A percentile compares a stretch with the other conserved stretches of the same genome.
Evolutionary conservation across 2,797 vertebrate genomes (phyloP).

Genomic region (Neosilurus hyrtlii): DNA sequence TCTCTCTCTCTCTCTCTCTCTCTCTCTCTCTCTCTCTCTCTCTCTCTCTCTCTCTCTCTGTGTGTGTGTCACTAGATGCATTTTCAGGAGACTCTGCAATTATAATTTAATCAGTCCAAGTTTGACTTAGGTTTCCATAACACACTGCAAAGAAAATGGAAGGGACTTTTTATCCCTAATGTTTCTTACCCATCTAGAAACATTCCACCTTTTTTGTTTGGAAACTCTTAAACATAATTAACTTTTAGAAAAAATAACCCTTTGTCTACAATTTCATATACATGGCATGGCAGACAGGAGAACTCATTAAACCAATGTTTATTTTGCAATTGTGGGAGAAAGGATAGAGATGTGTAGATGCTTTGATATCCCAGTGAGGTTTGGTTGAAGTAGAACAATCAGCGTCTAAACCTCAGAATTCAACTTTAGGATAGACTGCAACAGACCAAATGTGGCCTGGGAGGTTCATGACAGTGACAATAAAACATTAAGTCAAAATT

Average conservation of each 20-base stretch:
- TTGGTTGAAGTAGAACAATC: conserved; percentile 48
- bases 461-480: conserved; percentile 42
- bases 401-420: conserved; percentile 50
- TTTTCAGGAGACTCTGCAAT: conserved; percentile 10
- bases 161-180: background rate
- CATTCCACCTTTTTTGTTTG: background rate
- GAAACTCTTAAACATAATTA: background rate
- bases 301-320: conserved; percentile 1
- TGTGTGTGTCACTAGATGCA: conserved; percentile 11
- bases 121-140: background rate
- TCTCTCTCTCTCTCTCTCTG: no score
- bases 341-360: conserved; percentile 36
- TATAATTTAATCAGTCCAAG: conserved; percentile 11
- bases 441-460: conserved; percentile 46
- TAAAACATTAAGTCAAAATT: conserved; percentile 34
- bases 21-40: no score
- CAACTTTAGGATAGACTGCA: conserved; percentile 23
- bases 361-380: conserved; percentile 44
- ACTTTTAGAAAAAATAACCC: background rate
- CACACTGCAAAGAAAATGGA: background rate
- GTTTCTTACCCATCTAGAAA: background rate
- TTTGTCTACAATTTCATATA: background rate
- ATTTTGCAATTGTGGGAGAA: conserved; percentile 23
- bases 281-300: background rate
- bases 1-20: no score